Conservation (phyloP, 2,797 vertebrate genomes). For the Merluccius polli region DNA sequence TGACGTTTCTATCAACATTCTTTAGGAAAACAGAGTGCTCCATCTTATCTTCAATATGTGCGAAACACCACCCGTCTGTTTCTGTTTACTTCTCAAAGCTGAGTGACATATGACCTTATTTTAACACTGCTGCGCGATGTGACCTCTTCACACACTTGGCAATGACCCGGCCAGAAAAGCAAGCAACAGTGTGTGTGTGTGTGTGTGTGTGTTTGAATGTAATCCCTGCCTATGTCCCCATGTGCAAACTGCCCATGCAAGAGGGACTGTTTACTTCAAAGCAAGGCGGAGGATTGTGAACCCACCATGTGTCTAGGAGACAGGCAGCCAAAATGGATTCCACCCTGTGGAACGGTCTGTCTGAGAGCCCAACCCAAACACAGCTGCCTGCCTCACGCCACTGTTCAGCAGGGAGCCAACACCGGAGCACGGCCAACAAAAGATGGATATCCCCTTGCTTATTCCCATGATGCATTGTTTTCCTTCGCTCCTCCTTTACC, state of each 20-base stretch:
- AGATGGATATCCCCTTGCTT: conserved; percentile 8
- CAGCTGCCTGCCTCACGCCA: conserved; percentile 28
- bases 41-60: conserved; percentile 8
- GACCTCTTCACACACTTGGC: conserved; percentile 35
- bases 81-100: conserved; percentile 2
- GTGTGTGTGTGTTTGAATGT: conserved; percentile 20
- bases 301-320: conserved; percentile 26
- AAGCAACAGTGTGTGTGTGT: background rate
- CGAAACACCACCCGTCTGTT: conserved; percentile 12
- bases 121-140: conserved; percentile 20
- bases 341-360: conserved; percentile 24
- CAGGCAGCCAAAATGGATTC: conserved; percentile 24
- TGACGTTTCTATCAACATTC: conserved; percentile 5
- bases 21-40: conserved; percentile 12
- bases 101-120: conserved; percentile 24
- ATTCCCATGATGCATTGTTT: background rate
- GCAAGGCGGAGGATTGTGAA: conserved; percentile 17
- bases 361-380: conserved; percentile 18
- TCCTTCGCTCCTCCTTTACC: background rate
- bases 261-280: conserved; percentile 41
- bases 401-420: conserved; percentile 2
- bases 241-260: conserved; percentile 27
- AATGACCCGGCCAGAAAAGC: conserved; percentile 7
- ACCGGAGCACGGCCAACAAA: background rate
- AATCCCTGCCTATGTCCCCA: conserved; percentile 27